These are phyloP conservation scores for Mythimna pallens DNA, from an alignment of 2,888 invertebrate species.

Conservation along the genomic window DNA sequence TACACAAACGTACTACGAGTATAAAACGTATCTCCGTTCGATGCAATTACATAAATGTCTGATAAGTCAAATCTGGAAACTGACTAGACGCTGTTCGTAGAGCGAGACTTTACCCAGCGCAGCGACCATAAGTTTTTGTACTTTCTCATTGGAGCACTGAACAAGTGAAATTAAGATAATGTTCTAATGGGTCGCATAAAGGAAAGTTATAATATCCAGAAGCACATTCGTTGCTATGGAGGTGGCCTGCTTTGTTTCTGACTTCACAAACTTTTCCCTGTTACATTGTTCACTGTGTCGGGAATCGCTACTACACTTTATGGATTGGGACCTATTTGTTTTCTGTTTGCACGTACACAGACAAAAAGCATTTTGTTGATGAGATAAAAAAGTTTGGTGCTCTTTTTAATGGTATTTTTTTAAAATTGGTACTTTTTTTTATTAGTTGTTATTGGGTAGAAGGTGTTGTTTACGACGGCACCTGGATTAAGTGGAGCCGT, in stretches of 20 bases:
- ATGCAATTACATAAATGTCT: constrained; percentile 48
- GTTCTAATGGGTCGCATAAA: constrained; percentile 74
- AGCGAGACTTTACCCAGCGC: constrained; percentile 37
- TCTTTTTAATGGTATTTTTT: constrained; percentile 38
- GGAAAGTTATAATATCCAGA: constrained; percentile 77
- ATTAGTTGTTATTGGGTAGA: constrained; percentile 57
- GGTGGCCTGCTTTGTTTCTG: constrained; percentile 82
- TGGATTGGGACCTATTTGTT: constrained; percentile 76
- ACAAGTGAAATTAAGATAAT: constrained; percentile 73
- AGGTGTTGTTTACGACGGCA: constrained; percentile 61
- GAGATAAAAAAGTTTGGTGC: constrained; percentile 70
- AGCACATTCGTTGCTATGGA: constrained; percentile 77
- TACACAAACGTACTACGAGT: constrained; percentile 1
- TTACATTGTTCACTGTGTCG: constrained; percentile 78
- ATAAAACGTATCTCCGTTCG: constrained; percentile 30
- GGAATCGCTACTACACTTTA: constrained; percentile 77
- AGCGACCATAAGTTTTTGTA: constrained; percentile 57
- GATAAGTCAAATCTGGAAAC: constrained; percentile 43
- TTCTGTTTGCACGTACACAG: constrained; percentile 70
- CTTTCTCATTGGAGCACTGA: constrained; percentile 64
- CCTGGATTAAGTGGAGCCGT: constrained; percentile 75
- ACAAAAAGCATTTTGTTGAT: constrained; percentile 74
- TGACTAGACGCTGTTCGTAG: constrained; percentile 39
- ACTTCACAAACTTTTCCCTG: constrained; percentile 79
- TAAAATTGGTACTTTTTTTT: constrained; percentile 46